These are phyloP conservation scores for Cephus nigrinus DNA, from an alignment of 2,888 invertebrate species.

Conservation along the genomic window DNA sequence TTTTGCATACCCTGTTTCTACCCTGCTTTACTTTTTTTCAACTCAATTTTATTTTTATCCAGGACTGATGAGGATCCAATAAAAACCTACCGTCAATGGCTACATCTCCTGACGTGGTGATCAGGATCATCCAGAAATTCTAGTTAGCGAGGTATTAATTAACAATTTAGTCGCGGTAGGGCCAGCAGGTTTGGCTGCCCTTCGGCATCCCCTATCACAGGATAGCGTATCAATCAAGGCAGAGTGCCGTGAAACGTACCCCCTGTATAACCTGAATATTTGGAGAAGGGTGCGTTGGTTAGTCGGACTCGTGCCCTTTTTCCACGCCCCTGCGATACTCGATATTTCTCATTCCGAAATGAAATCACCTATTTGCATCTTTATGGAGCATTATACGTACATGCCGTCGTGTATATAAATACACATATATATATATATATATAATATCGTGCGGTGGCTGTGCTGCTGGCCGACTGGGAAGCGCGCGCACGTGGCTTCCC, in stretches of 20 bases:
- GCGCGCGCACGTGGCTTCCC: no score
- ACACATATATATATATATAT: no score
- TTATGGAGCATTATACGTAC: constrained; percentile 41
- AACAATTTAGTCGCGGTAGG: constrained; percentile 20
- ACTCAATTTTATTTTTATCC: no score
- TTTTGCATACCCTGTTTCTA: no score
- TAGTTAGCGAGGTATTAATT: constrained; percentile 24
- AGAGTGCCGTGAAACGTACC: constrained; percentile 24
- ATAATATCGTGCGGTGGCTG: no score
- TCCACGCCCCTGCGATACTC: neutral
- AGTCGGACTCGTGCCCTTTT: no score
- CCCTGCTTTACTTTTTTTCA: no score
- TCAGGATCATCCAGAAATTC: constrained; percentile 14
- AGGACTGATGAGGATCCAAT: no score
- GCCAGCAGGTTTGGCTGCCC: neutral
- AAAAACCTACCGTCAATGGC: no score
- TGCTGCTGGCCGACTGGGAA: no score
- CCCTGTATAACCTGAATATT: constrained; percentile 18
- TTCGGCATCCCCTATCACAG: neutral
- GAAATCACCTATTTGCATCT: constrained; percentile 47
- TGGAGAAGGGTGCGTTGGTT: neutral
- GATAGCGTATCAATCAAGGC: constrained; percentile 23
- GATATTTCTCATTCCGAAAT: constrained; percentile 39
- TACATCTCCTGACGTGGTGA: no score
- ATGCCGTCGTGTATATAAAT: no score